Evolutionary conservation across 2,113 vertebrate species (phyloP).

Genomic region (Sapajus apella): DNA sequence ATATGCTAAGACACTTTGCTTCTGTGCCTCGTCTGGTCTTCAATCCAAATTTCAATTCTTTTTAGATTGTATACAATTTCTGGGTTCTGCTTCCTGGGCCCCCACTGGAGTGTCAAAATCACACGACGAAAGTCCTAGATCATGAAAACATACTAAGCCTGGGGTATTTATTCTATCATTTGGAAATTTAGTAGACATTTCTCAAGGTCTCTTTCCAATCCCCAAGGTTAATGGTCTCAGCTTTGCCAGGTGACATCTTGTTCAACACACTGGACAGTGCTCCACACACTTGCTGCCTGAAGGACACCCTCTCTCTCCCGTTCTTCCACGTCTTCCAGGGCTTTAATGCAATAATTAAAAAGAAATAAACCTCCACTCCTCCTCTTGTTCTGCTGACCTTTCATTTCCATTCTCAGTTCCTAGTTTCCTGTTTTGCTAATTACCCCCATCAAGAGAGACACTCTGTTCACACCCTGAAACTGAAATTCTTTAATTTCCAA

Average conservation of each 20-base stretch:
- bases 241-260: too few species aligned
- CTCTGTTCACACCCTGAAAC: neutral
- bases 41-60: neutral
- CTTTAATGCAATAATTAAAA: neutral
- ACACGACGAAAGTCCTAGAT: neutral
- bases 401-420: neutral
- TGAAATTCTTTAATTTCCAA: neutral
- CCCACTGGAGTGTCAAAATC: neutral
- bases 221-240: neutral
- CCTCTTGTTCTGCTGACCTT: neutral
- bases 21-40: neutral
- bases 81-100: neutral
- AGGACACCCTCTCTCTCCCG: neutral
- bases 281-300: neutral
- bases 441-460: neutral
- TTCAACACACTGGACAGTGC: accelerated
- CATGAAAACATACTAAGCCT: neutral
- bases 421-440: neutral
- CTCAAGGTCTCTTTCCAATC: neutral
- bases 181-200: neutral
- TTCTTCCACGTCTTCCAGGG: neutral
- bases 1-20: neutral
- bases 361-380: neutral
- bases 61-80: neutral
- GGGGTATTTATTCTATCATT: neutral